phyloP scores from a whole-genome alignment of 2,113 vertebrate species.

The Gymnogyps californianus region DNA sequence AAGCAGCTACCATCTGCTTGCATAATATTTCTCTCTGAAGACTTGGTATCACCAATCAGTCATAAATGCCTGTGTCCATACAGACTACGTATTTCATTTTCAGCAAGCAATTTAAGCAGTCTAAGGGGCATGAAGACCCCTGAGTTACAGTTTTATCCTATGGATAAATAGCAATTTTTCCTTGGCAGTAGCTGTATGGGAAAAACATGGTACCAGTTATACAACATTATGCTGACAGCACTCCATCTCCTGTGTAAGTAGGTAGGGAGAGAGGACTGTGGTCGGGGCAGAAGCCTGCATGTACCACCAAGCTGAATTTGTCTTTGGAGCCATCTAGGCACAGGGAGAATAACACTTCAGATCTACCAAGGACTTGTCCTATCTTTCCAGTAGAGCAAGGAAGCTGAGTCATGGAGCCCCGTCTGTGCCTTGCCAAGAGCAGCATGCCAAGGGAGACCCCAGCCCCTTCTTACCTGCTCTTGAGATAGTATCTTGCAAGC shows the following conservation, averaged over 20 bases:
- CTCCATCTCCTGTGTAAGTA: not conserved
- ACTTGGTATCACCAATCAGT: not conserved
- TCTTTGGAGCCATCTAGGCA: not conserved
- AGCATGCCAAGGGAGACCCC: not conserved
- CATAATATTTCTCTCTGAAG: not conserved
- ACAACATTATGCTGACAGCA: not conserved
- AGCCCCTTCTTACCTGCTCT: not conserved
- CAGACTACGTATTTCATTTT: not conserved
- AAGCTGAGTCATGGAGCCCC: not conserved
- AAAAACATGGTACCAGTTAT: not conserved
- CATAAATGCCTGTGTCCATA: not conserved
- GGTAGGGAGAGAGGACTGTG: not conserved
- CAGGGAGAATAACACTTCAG: not conserved
- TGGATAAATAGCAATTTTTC: not conserved
- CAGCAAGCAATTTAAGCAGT: not conserved
- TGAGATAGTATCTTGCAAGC: not conserved
- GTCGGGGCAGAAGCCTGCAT: not conserved
- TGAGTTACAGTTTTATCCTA: not conserved
- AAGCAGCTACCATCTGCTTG: conserved; percentile 19
- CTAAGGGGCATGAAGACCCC: not conserved
- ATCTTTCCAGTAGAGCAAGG: not conserved
- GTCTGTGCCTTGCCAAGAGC: not conserved
- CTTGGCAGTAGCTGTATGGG: not conserved
- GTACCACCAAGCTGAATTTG: not conserved
- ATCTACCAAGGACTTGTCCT: not conserved